Evolutionary conservation across 2,797 vertebrate species (phyloP).

Genomic region (Argya squamiceps): DNA sequence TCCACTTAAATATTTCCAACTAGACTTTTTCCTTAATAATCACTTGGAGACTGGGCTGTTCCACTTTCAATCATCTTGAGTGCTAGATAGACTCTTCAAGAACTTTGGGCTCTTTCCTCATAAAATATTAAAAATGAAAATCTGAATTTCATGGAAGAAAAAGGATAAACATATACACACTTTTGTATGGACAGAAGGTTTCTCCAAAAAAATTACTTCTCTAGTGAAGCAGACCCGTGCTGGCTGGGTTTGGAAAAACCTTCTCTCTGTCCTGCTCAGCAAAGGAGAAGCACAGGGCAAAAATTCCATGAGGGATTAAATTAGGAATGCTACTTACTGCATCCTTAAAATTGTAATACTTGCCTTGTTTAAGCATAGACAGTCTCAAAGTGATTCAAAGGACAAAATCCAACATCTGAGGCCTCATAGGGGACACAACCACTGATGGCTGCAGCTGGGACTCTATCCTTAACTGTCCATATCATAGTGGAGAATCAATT

Average conservation of each 20-base stretch:
- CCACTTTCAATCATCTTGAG: neutral
- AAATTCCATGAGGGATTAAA: neutral
- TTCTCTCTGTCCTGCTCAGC: neutral
- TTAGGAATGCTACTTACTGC: neutral
- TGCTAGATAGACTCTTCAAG: neutral
- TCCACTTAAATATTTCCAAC: neutral
- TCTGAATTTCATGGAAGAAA: neutral
- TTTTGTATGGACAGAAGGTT: neutral
- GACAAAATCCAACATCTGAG: neutral
- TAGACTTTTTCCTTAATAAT: neutral
- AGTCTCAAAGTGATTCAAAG: neutral
- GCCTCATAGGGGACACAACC: neutral
- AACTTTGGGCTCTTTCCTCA: neutral
- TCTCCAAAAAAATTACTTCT: neutral
- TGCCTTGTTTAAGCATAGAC: neutral
- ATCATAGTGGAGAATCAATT: neutral
- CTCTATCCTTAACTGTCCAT: neutral
- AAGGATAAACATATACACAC: accelerated
- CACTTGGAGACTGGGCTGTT: neutral
- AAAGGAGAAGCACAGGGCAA: accelerated
- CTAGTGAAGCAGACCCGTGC: neutral
- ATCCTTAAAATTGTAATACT: neutral
- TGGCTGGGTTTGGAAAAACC: neutral
- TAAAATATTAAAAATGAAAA: neutral
- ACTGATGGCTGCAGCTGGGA: neutral